phyloP scores from a whole-genome alignment of 2,888 invertebrate genomes.

The Lepidocyrtinus sp. region DNA sequence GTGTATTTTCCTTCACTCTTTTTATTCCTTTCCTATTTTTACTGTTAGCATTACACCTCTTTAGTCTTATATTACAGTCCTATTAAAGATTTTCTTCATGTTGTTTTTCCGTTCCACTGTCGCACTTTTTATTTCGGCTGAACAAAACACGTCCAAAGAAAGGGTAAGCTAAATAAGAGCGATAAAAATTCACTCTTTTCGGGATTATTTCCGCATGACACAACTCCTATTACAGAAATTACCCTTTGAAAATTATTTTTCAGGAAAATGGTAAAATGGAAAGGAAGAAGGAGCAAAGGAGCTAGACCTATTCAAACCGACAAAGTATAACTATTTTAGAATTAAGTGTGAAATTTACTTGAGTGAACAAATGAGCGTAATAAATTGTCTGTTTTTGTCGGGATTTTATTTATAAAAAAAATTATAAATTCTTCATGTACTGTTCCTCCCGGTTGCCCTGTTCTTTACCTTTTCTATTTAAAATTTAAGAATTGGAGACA shows the following conservation, averaged over 20 bases:
- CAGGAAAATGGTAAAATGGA: too few species aligned
- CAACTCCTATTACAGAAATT: neutral
- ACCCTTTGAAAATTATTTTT: neutral
- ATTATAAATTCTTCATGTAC: neutral
- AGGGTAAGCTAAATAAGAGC: neutral
- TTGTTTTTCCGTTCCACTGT: neutral
- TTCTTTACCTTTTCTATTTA: neutral
- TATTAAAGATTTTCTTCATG: neutral
- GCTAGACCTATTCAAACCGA: neutral
- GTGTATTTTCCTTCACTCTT: too few species aligned
- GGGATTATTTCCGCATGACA: neutral
- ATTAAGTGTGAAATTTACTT: neutral
- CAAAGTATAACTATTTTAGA: neutral
- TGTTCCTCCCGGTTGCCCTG: neutral
- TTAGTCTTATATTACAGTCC: neutral
- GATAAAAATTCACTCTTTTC: neutral
- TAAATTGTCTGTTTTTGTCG: neutral
- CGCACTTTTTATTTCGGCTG: neutral
- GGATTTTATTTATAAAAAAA: neutral
- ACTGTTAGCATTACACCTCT: neutral
- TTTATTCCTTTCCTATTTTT: neutral
- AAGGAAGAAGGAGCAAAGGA: neutral
- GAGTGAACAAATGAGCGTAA: neutral
- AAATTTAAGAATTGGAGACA: neutral
- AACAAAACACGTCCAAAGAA: too few species aligned